These are phyloP conservation scores for Clinocottus analis DNA, from an alignment of 2,113 vertebrate genomes.

Conservation along the genomic window DNA sequence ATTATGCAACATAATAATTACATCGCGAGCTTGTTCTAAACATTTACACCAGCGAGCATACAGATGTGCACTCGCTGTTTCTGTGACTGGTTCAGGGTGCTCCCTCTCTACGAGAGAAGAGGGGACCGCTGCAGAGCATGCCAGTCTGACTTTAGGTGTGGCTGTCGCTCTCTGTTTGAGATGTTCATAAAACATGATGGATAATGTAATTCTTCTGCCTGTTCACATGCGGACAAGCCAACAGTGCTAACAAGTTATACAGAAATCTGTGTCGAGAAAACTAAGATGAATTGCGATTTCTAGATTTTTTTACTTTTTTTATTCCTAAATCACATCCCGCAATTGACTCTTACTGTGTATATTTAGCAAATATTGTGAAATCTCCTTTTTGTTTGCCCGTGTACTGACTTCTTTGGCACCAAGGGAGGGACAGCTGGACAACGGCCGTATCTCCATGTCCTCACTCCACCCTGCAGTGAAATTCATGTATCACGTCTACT, in stretches of 20 bases:
- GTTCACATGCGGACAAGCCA: slow-evolving; percentile 13
- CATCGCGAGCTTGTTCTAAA: slow-evolving; percentile 7
- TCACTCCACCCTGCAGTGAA: slow-evolving; percentile 62
- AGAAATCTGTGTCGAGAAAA: slow-evolving; percentile 14
- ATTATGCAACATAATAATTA: background rate
- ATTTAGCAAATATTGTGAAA: background rate
- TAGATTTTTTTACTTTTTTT: no score
- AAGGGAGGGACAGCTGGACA: slow-evolving; percentile 52
- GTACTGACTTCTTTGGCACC: slow-evolving; percentile 24
- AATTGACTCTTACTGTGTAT: background rate
- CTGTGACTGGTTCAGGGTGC: slow-evolving; percentile 8
- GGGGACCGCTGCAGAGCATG: slow-evolving; percentile 40
- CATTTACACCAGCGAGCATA: background rate
- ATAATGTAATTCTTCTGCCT: slow-evolving; percentile 8
- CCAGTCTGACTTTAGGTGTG: slow-evolving; percentile 17
- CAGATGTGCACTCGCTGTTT: slow-evolving; percentile 19
- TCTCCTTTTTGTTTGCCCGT: background rate
- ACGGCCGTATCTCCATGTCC: slow-evolving; percentile 47
- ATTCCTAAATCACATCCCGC: background rate
- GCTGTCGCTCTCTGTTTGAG: slow-evolving; percentile 38
- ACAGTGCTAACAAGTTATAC: slow-evolving; percentile 12
- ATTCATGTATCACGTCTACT: slow-evolving; percentile 70
- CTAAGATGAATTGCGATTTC: background rate
- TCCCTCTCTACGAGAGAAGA: background rate
- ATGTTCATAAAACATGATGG: slow-evolving; percentile 44